Evolutionary conservation across 1,140 invertebrate genomes (phyloP).

Genomic region (Tigriopus japonicus): DNA sequence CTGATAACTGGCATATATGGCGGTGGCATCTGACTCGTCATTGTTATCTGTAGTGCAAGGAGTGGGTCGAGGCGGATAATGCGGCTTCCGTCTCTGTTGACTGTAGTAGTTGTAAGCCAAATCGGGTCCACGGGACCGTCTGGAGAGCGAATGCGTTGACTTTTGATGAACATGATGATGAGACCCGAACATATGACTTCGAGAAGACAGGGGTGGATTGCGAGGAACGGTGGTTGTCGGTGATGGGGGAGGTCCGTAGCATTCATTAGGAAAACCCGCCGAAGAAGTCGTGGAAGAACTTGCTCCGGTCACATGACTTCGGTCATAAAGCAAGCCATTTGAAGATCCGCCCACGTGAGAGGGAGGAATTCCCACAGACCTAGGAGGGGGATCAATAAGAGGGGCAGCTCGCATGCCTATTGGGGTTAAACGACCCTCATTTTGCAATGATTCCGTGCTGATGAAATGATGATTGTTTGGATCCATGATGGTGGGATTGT

Average conservation of each 20-base stretch:
- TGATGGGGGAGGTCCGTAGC: background rate
- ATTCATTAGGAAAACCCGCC: background rate
- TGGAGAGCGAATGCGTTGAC: background rate
- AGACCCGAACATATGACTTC: background rate
- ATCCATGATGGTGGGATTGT: too few relatives aligned
- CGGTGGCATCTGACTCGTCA: slow-evolving; percentile 52
- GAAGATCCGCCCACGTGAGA: background rate
- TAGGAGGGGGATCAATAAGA: background rate
- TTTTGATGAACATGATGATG: background rate
- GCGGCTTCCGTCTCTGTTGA: slow-evolving; percentile 34
- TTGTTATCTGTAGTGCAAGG: slow-evolving; percentile 84
- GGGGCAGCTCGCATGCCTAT: too few relatives aligned
- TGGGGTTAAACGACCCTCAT: too few relatives aligned
- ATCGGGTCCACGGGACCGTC: background rate
- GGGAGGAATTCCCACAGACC: background rate
- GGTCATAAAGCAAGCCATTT: slow-evolving; percentile 12
- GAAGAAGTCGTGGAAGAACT: background rate
- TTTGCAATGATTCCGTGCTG: too few relatives aligned
- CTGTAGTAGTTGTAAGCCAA: slow-evolving; percentile 42
- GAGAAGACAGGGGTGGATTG: background rate
- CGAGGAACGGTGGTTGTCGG: background rate
- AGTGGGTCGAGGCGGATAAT: slow-evolving; percentile 73
- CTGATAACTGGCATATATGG: background rate
- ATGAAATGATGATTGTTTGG: too few relatives aligned
- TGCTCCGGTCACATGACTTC: slow-evolving; percentile 14